phyloP scores from a whole-genome alignment of 1,140 invertebrate genomes.

The Hesperophylax magnus region DNA sequence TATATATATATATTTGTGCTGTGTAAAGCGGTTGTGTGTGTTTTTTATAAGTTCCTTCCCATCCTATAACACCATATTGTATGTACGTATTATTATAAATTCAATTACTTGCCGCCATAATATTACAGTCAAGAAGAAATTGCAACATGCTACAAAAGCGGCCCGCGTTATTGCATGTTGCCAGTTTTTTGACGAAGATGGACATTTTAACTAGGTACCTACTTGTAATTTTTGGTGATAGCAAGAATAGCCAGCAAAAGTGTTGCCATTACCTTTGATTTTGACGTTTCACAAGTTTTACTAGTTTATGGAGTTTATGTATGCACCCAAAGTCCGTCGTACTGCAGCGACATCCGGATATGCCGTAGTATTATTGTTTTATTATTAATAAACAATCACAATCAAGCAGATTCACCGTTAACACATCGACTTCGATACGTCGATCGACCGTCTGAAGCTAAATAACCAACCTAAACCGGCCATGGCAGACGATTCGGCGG shows the following conservation, averaged over 20 bases:
- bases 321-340: neutral
- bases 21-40: too few relatives aligned
- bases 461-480: neutral
- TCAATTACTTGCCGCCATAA: too few relatives aligned
- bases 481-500: constrained; percentile 38
- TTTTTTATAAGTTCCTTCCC: too few relatives aligned
- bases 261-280: constrained; percentile 8
- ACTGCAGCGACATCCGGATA: constrained; percentile 1
- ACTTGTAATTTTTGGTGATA: too few relatives aligned
- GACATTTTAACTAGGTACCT: too few relatives aligned
- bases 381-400: constrained; percentile 33
- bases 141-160: too few relatives aligned
- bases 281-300: constrained; percentile 32
- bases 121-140: too few relatives aligned
- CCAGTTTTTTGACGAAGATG: too few relatives aligned
- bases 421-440: neutral
- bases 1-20: too few relatives aligned
- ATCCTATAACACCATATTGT: too few relatives aligned
- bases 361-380: constrained; percentile 34
- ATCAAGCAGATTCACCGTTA: neutral
- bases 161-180: too few relatives aligned
- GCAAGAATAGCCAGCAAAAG: neutral
- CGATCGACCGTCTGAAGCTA: neutral
- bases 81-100: too few relatives aligned
- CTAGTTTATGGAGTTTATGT: neutral